A percentile compares a stretch with the other conserved stretches of the same genome.
Evolutionary conservation across 2,797 vertebrate species (phyloP).

Genomic region (Nannoperca obscura): DNA sequence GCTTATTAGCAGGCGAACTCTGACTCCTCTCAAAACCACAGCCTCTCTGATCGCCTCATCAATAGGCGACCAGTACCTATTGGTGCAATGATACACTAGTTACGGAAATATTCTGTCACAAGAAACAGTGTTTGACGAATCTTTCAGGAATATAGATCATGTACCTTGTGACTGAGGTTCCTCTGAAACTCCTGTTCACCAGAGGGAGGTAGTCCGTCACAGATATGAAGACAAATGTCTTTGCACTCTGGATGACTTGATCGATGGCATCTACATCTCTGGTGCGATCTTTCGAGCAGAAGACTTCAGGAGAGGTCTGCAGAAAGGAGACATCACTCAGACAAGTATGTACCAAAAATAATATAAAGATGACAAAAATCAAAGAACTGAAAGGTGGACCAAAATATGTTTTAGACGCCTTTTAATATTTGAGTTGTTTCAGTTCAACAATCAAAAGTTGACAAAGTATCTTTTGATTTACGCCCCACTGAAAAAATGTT

Average conservation of each 20-base stretch:
- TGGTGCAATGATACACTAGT: not conserved
- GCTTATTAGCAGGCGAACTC: conserved; percentile 92
- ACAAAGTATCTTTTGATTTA: not conserved
- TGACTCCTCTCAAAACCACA: conserved; percentile 89
- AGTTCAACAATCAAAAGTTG: not conserved
- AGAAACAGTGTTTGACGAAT: conserved; percentile 1
- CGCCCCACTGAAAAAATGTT: not conserved
- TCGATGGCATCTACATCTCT: conserved; percentile 92
- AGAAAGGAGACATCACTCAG: conserved; percentile 44
- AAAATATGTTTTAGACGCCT: not conserved
- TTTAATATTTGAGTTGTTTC: not conserved
- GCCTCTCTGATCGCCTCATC: conserved; percentile 94
- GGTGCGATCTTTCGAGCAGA: conserved; percentile 92
- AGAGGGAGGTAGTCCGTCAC: conserved; percentile 93
- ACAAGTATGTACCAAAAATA: not conserved
- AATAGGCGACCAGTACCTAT: conserved; percentile 92
- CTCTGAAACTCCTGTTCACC: conserved; percentile 85
- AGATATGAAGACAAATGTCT: conserved; percentile 91
- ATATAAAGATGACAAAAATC: not conserved
- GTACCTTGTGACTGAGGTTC: conserved; percentile 81
- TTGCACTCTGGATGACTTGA: conserved; percentile 91
- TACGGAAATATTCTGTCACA: not conserved
- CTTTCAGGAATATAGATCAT: not conserved
- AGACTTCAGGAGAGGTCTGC: conserved; percentile 92
- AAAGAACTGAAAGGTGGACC: not conserved